These are phyloP conservation scores for Podilymbus podiceps DNA, from an alignment of 2,113 vertebrate species.

Conservation along the genomic window DNA sequence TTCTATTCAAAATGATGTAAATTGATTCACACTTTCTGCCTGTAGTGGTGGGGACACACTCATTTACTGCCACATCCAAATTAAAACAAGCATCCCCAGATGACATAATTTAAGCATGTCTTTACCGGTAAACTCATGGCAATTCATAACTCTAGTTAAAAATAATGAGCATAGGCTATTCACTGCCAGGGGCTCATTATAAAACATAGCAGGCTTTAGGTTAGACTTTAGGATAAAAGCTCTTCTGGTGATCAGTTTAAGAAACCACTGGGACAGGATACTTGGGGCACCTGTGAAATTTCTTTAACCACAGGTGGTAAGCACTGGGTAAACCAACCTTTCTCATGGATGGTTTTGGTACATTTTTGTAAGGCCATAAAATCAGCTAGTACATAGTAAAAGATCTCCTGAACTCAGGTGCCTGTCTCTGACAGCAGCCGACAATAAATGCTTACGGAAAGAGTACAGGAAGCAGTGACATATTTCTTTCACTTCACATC, in stretches of 20 bases:
- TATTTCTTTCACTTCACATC: slow-evolving; percentile 33
- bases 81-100: not conserved
- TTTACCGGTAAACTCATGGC: not conserved
- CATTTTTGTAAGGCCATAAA: not conserved
- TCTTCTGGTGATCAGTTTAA: not conserved
- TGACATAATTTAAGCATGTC: not conserved
- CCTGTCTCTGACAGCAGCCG: not conserved
- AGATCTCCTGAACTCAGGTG: not conserved
- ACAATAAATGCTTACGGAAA: not conserved
- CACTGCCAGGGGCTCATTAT: not conserved
- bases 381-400: not conserved
- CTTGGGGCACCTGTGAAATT: not conserved
- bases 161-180: not conserved
- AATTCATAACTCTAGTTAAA: not conserved
- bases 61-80: not conserved
- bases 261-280: not conserved
- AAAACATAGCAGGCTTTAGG: not conserved
- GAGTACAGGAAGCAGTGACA: not conserved
- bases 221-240: not conserved
- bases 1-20: not conserved
- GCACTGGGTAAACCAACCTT: not conserved
- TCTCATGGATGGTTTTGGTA: not conserved
- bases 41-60: not conserved
- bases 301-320: not conserved
- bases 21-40: not conserved